Evolutionary conservation across 1,140 invertebrate genomes (phyloP), one percentile per base, ranked within the genome.

Genomic region (Dolichoris vasculosae): DNA sequence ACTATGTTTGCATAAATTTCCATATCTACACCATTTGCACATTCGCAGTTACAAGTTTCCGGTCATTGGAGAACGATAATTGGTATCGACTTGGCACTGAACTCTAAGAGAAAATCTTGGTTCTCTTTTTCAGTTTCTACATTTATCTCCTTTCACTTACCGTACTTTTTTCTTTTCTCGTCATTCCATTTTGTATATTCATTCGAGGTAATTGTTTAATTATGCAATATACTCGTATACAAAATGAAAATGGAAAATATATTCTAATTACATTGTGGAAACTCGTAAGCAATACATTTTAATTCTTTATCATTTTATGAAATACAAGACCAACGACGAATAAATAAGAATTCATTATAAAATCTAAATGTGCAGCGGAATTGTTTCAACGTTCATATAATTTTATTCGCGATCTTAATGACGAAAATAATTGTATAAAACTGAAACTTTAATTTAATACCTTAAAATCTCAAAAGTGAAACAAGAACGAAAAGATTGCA

Each of bases 1-100:
- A 46, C 67, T 88, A 84, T 82, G 86, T 88, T 88, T 88, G 87
- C 85, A 89, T 89, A 90, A 87, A 86, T 86, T 86, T 82, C 85
- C 55, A 78, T 83, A 87, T 78, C 59, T 43, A 20, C 20, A 30
- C 30, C 55, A 78, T 77, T 67, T 38, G 59, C 75, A 15, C 59
- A 63, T 83, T 76, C 69, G 38, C 82, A 83, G 82, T 75, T 48
- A 38, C 55, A 26, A 67, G n/a, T 84, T 85, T 80, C 51, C 51
- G 63, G 83, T 75, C 84, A 86, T 79, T 86, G 86, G 86, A 86
- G 86, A 87, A 87, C 84, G 88, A 89, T 89, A 89, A 89, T 89
- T 87, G 86, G 87, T 89, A 89, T 88, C 89, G 87, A 77, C 87
- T 86, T 77, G 46, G 64, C 75, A 82, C 63, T 40, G 55, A 85